A percentile compares a stretch with the other conserved stretches of the same genome.
Conservation (phyloP, 1,140 invertebrate genomes). For the Habropoda laboriosa region DNA sequence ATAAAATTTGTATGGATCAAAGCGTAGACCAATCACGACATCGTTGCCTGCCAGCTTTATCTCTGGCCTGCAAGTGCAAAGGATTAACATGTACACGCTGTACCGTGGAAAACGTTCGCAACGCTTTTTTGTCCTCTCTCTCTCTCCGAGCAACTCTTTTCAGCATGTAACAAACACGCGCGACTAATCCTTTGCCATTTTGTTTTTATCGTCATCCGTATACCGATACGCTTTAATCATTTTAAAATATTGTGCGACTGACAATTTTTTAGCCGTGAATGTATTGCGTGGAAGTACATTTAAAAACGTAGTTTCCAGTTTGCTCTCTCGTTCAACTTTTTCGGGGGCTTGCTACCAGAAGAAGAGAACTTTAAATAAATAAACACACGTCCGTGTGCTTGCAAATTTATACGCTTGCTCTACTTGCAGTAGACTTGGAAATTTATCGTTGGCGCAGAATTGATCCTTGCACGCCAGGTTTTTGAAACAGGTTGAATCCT, state of each 20-base stretch:
- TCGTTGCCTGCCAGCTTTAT: slow-evolving; percentile 4
- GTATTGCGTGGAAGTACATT: background rate
- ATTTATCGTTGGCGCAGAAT: background rate
- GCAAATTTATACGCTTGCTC: background rate
- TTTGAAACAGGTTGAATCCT: background rate
- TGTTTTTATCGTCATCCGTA: background rate
- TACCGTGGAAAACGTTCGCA: background rate
- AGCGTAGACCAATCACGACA: background rate
- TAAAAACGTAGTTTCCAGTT: background rate
- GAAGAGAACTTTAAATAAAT: background rate
- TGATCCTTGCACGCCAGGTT: background rate
- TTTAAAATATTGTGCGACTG: background rate
- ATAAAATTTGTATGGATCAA: slow-evolving; percentile 18
- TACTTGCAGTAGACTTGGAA: background rate
- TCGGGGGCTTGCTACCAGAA: background rate
- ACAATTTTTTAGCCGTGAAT: too few species aligned
- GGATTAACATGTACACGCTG: slow-evolving; percentile 31
- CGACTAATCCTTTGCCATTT: slow-evolving; percentile 10
- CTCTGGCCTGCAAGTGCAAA: slow-evolving; percentile 21
- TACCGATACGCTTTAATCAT: slow-evolving; percentile 20
- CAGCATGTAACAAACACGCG: background rate
- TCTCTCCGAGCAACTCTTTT: background rate
- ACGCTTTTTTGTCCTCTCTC: background rate
- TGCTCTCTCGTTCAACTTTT: slow-evolving; percentile 1
- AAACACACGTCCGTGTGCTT: too few species aligned